phyloP scores from a whole-genome alignment of 2,888 invertebrate species.

The Myopa tessellatipennis region DNA sequence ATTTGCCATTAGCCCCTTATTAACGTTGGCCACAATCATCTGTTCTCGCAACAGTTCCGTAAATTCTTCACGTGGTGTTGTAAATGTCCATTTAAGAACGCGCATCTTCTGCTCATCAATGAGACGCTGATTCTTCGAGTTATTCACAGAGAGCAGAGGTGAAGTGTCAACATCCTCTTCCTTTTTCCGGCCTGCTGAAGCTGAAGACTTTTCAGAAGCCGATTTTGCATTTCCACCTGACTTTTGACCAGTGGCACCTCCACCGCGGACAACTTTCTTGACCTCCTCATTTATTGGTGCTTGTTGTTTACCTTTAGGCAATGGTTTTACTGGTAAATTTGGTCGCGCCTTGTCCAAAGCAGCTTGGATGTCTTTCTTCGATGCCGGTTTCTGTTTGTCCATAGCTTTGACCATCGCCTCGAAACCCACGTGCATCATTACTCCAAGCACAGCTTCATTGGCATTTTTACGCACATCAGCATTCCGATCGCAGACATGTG shows the following conservation, averaged over 20 bases:
- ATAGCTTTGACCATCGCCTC: constrained; percentile 66
- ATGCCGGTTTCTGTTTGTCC: constrained; percentile 74
- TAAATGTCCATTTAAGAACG: constrained; percentile 95
- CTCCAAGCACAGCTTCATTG: constrained; percentile 87
- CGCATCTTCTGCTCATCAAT: constrained; percentile 95
- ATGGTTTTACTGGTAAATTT: constrained; percentile 83
- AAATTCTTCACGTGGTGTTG: constrained; percentile 92
- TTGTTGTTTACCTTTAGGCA: constrained; percentile 74
- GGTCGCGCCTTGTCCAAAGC: constrained; percentile 87
- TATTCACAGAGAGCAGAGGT: constrained; percentile 83
- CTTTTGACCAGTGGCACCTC: constrained; percentile 50
- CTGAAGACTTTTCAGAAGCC: constrained; percentile 56
- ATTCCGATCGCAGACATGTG: constrained; percentile 89
- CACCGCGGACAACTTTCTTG: constrained; percentile 64
- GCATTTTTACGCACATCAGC: constrained; percentile 92
- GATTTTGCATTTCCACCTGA: constrained; percentile 44
- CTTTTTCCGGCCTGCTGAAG: constrained; percentile 75
- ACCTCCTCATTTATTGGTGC: constrained; percentile 70
- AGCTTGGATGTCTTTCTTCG: constrained; percentile 80
- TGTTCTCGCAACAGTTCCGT: constrained; percentile 91
- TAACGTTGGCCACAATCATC: constrained; percentile 89
- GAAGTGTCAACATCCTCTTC: constrained; percentile 86
- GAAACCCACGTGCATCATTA: constrained; percentile 93
- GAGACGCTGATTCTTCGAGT: constrained; percentile 90
- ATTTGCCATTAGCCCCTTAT: constrained; percentile 85